phyloP scores from a whole-genome alignment of 2,888 invertebrate genomes.

The Orthonychiurus folsomi region DNA sequence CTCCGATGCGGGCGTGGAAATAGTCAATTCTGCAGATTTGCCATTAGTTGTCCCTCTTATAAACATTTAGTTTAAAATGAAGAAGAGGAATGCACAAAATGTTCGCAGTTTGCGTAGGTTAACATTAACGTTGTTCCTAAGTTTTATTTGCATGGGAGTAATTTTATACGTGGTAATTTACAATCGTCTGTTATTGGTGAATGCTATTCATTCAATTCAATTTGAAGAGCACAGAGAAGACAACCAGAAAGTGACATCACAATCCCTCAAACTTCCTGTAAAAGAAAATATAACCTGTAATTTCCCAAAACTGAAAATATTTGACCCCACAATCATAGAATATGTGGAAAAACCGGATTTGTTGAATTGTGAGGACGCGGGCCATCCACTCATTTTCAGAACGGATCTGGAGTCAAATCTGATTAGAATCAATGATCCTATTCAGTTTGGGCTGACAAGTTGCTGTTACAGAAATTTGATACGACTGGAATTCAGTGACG shows the following conservation, averaged over 20 bases:
- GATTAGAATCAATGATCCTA: constrained; percentile 2
- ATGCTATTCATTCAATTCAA: too few species aligned
- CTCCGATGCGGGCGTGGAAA: too few species aligned
- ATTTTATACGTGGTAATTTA: too few species aligned
- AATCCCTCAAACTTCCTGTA: neutral
- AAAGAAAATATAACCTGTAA: constrained; percentile 12
- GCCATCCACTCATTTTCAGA: constrained; percentile 20
- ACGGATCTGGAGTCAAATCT: constrained; percentile 12
- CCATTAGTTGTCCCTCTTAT: too few species aligned
- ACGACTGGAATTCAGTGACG: neutral
- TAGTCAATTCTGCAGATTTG: too few species aligned
- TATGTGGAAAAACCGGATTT: constrained; percentile 50
- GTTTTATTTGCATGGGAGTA: too few species aligned
- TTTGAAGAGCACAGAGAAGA: too few species aligned
- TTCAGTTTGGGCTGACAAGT: neutral
- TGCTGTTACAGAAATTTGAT: constrained; percentile 18
- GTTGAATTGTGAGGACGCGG: constrained; percentile 49
- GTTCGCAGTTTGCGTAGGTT: too few species aligned
- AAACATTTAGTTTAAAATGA: too few species aligned
- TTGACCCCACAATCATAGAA: constrained; percentile 51
- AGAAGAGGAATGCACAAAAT: too few species aligned
- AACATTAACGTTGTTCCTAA: too few species aligned
- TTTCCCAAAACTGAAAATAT: constrained; percentile 45
- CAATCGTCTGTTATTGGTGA: too few species aligned
- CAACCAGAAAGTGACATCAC: neutral